Conservation (phyloP, 2,113 vertebrate genomes). For the Rhinoderma darwinii region DNA sequence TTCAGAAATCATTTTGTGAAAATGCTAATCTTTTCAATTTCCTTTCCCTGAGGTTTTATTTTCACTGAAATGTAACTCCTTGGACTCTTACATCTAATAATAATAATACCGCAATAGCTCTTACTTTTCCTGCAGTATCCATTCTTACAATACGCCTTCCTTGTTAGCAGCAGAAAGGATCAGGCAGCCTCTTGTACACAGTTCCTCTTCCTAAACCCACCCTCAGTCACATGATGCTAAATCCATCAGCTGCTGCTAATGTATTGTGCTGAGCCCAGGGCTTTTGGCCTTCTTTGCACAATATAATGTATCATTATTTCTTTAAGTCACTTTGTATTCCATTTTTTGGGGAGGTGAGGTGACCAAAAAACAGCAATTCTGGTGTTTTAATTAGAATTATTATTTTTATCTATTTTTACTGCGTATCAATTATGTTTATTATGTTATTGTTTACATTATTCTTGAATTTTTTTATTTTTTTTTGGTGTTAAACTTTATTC, state of each 20-base stretch:
- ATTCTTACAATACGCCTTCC: neutral
- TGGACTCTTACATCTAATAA: neutral
- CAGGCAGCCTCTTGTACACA: neutral
- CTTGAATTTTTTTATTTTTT: too few relatives aligned
- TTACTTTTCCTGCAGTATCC: conserved; percentile 39
- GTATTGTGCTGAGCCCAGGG: neutral
- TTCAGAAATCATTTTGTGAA: too few relatives aligned
- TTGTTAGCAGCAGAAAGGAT: neutral
- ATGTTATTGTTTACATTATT: too few relatives aligned
- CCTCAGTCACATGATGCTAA: conserved; percentile 16
- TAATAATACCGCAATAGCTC: neutral
- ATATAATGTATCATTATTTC: neutral
- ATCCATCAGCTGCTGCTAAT: neutral
- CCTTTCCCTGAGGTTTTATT: neutral
- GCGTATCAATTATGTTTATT: too few relatives aligned
- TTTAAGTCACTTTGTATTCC: too few relatives aligned
- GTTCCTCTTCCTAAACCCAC: conserved; percentile 5
- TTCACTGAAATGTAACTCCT: neutral
- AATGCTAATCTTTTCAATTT: neutral
- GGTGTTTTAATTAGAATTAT: too few relatives aligned
- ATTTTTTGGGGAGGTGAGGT: too few relatives aligned
- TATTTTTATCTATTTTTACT: too few relatives aligned
- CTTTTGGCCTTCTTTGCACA: neutral
- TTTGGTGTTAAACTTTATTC: too few relatives aligned
- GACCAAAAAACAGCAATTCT: too few relatives aligned